These are phyloP conservation scores for Semaprochilodus insignis DNA, from an alignment of 2,797 vertebrate species.

Conservation along the genomic window DNA sequence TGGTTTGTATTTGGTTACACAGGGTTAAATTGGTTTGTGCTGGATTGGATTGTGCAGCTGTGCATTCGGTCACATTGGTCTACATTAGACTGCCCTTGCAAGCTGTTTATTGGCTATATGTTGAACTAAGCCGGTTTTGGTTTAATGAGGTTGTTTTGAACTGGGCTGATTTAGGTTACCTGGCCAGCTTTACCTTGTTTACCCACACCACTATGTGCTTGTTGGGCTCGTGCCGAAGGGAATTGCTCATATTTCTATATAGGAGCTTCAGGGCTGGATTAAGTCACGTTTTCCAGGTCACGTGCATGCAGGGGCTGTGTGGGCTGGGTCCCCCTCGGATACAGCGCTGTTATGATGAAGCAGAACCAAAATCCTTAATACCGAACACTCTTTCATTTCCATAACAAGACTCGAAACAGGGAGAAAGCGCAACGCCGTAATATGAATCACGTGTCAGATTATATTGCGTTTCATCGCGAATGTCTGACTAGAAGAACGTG, in stretches of 20 bases:
- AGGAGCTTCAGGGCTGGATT: not conserved
- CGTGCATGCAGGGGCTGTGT: slow-evolving; percentile 22
- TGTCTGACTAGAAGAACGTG: slow-evolving; percentile 61
- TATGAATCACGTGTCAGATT: slow-evolving; percentile 63
- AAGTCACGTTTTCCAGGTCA: slow-evolving; percentile 38
- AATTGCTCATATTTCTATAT: slow-evolving; percentile 1
- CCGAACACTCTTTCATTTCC: not conserved
- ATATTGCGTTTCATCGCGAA: slow-evolving; percentile 54
- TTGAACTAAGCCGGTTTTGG: too few species aligned
- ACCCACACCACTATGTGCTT: not conserved
- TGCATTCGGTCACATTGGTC: not conserved
- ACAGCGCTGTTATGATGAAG: not conserved
- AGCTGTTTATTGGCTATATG: too few species aligned
- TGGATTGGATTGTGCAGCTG: not conserved
- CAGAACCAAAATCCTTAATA: not conserved
- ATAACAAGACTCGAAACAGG: not conserved
- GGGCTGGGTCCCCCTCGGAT: not conserved
- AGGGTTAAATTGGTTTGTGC: not conserved
- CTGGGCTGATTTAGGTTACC: too few species aligned
- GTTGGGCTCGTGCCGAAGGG: not conserved
- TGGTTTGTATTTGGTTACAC: not conserved
- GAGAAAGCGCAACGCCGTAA: not conserved
- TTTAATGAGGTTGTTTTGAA: too few species aligned
- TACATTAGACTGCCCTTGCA: not conserved
- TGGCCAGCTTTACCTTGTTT: not conserved